Base-by-base conservation (phyloP, 2,797 vertebrate genomes). In the Pseudochirops cupreus region DNA sequence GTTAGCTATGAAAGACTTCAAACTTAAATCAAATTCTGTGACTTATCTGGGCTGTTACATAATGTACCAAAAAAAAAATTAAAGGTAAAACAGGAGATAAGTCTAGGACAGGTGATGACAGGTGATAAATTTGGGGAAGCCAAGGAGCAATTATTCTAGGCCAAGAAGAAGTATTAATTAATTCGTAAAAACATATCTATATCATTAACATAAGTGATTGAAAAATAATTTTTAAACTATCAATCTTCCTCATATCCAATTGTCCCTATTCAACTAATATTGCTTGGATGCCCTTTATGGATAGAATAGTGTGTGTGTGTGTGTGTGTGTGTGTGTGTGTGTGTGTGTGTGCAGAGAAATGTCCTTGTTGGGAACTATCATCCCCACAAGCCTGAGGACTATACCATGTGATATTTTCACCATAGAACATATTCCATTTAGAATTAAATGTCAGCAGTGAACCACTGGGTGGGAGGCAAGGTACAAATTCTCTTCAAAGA, bases 21-120 rank as follows among this genome's bases (percentile, higher is more conserved):
- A 54, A 29, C 62, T 50, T n/a, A 90, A 94, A 74, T 82, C 54
- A 94, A 94, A 93, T 90, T 33, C 5, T 74, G 62, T 18, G 33
- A 74, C 33, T 18, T 18, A n/a, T 39, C 62, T 74, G 16, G 33
- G n/a, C 33, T 50, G 26, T 1, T 12, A 62, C 91, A 53, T 50
- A 33, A 31, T 54, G 57, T 10, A 29, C 18, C 29, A 90, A 5
- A n/a, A 56, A 46, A 9, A 6, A 18, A 74, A 39, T 74, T 5
- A 74, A 95, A 91, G 62, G 46, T 10, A 33, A 29, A 74, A 39
- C 16, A 74, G 62, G 5, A 74, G 33, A 39, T 74, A 16, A 29
- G 29, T 18, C n/a, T 18, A 74, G n/a, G n/a, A 39, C 5, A 39
- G 16, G 2, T 39, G 67, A 74, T 39, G n/a, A 39, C 16, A 39